These are phyloP conservation scores for Oreohelix idahoensis DNA, from an alignment of 1,140 invertebrate genomes.

Conservation along the genomic window DNA sequence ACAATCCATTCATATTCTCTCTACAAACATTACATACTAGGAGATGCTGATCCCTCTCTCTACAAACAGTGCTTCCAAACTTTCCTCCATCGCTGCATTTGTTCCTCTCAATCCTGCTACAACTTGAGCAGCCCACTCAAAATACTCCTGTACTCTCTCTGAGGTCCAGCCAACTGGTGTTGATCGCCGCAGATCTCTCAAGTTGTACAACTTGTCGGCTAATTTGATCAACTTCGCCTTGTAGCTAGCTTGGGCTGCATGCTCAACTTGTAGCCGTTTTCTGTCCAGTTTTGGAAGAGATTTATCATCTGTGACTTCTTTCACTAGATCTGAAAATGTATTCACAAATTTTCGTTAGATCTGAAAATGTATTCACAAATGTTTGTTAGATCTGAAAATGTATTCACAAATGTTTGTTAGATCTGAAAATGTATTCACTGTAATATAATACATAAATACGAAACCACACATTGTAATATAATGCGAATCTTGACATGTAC, in stretches of 20 bases:
- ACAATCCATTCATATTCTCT: too few relatives aligned
- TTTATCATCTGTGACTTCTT: slow-evolving; percentile 84
- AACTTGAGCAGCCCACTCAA: slow-evolving; percentile 83
- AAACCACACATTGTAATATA: too few relatives aligned
- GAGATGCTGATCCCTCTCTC: slow-evolving; percentile 47
- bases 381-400: too few relatives aligned
- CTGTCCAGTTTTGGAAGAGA: slow-evolving; percentile 78
- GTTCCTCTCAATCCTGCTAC: slow-evolving; percentile 80
- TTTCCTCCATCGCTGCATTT: slow-evolving; percentile 78
- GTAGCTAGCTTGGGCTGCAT: slow-evolving; percentile 77
- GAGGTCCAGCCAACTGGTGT: slow-evolving; percentile 81
- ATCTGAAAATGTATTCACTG: too few relatives aligned
- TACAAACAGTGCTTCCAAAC: slow-evolving; percentile 77
- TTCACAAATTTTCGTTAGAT: too few relatives aligned
- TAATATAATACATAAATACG: too few relatives aligned
- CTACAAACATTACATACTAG: background rate
- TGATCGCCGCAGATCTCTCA: slow-evolving; percentile 81
- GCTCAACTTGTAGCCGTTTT: slow-evolving; percentile 81
- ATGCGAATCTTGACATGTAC: too few relatives aligned
- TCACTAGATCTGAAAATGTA: slow-evolving; percentile 62
- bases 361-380: too few relatives aligned
- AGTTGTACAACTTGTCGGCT: slow-evolving; percentile 90
- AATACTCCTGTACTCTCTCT: slow-evolving; percentile 79
- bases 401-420: too few relatives aligned
- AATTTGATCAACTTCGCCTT: slow-evolving; percentile 87